phyloP scores from a whole-genome alignment of 2,113 vertebrate genomes.

The Phrynosoma platyrhinos region DNA sequence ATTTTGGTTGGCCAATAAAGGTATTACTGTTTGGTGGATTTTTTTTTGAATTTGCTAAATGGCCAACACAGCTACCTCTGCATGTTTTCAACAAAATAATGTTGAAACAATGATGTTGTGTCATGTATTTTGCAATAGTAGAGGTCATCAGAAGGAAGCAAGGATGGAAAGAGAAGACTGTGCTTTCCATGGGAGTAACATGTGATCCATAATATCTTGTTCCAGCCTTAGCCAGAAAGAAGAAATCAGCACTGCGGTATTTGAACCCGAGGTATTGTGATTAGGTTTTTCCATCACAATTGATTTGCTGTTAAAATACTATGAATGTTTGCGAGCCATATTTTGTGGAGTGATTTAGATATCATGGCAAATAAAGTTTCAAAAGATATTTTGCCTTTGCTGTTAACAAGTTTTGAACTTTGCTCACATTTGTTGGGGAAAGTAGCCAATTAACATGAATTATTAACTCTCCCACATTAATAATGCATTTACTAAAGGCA shows the following conservation, averaged over 20 bases:
- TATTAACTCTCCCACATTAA: conserved; percentile 90
- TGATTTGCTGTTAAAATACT: conserved; percentile 38
- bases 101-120: background rate
- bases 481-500: conserved; percentile 90
- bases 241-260: background rate
- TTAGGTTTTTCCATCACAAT: conserved; percentile 42
- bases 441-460: conserved; percentile 97
- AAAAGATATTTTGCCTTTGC: conserved; percentile 77
- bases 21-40: too few relatives aligned
- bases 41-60: too few relatives aligned
- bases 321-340: conserved; percentile 58
- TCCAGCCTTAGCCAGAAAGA: background rate
- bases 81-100: too few relatives aligned
- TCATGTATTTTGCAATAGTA: background rate
- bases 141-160: background rate
- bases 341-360: conserved; percentile 56
- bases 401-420: conserved; percentile 85
- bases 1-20: too few relatives aligned
- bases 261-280: background rate
- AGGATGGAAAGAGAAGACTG: background rate
- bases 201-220: background rate
- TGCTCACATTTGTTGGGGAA: conserved; percentile 82
- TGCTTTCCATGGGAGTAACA: background rate
- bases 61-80: too few relatives aligned
- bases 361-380: conserved; percentile 63